Percentiles rank a stretch among this genome's conserved stretches.
phyloP scores from a whole-genome alignment of 1,140 invertebrate genomes.

The Neuroterus valhalla region DNA sequence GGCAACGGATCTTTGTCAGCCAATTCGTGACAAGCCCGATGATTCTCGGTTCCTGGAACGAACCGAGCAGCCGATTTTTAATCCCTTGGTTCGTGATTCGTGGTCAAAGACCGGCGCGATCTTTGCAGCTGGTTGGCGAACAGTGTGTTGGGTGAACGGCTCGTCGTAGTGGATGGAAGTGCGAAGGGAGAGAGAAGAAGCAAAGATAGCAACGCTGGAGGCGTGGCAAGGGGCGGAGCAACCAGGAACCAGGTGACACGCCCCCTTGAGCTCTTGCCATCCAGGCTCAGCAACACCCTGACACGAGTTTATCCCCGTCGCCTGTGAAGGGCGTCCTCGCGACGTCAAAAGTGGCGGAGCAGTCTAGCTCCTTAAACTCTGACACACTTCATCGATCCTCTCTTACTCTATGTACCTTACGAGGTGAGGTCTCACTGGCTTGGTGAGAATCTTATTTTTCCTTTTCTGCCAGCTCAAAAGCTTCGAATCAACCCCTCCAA shows the following conservation, averaged over 20 bases:
- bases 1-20: not conserved
- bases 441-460: constrained; percentile 14
- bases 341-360: constrained; percentile 52
- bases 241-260: constrained; percentile 35
- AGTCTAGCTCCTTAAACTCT: constrained; percentile 52
- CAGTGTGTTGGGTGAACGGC: constrained; percentile 35
- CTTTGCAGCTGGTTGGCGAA: constrained; percentile 36
- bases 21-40: not conserved
- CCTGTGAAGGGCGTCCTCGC: constrained; percentile 54
- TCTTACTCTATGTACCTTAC: constrained; percentile 37
- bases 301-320: constrained; percentile 51
- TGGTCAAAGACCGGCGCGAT: constrained; percentile 33
- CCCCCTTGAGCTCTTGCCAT: constrained; percentile 27
- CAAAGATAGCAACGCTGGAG: constrained; percentile 36
- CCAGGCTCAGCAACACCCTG: constrained; percentile 41
- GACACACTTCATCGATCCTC: constrained; percentile 52
- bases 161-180: constrained; percentile 37
- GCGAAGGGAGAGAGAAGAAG: constrained; percentile 41
- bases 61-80: constrained; percentile 1
- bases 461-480: not conserved
- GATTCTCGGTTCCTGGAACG: not conserved
- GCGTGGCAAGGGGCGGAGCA: constrained; percentile 44
- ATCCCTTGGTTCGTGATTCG: not conserved
- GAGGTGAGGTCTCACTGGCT: not conserved
- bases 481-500: not conserved